phyloP scores from a whole-genome alignment of 2,113 vertebrate genomes.

The Mobula birostris region DNA sequence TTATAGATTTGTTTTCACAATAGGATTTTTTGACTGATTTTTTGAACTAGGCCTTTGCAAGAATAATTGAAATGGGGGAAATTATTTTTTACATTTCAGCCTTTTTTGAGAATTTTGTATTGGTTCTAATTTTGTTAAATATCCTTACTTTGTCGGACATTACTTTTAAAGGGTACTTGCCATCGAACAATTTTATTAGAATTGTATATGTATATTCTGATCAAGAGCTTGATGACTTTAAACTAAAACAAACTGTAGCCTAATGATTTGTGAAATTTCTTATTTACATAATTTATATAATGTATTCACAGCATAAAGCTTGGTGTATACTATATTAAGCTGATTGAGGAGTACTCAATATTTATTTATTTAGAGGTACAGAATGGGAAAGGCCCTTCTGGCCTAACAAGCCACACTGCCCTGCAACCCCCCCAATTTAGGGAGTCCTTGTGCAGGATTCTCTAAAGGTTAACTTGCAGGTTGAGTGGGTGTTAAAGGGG shows the following conservation, averaged over 20 bases:
- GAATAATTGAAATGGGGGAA: neutral
- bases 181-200: neutral
- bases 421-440: too few species aligned
- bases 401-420: too few species aligned
- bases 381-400: too few species aligned
- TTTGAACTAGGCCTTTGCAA: neutral
- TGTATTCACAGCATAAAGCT: neutral
- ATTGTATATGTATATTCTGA: neutral
- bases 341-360: too few species aligned
- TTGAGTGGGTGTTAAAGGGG: too few species aligned
- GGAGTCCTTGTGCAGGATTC: too few species aligned
- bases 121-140: neutral
- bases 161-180: neutral
- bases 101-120: neutral
- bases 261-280: neutral
- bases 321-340: neutral
- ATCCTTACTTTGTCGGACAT: neutral
- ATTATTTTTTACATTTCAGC: neutral
- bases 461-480: too few species aligned
- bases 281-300: neutral
- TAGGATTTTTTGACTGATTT: neutral
- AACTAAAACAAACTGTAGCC: neutral
- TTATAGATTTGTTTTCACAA: neutral
- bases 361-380: too few species aligned
- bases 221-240: neutral